phyloP scores from a whole-genome alignment of 1,140 invertebrate species.

The Zophobas morio region DNA sequence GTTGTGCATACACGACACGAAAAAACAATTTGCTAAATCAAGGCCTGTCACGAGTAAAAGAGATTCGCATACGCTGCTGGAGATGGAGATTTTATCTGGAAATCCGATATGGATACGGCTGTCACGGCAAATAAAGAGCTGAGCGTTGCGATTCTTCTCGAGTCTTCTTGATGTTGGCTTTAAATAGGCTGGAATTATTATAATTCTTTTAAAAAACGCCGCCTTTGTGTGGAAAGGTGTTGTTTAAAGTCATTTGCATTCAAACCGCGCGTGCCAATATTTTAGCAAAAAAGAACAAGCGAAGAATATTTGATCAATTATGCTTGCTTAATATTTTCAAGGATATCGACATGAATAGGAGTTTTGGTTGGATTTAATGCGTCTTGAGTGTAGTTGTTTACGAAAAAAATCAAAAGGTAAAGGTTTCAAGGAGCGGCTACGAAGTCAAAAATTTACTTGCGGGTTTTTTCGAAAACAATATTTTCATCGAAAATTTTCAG shows the following conservation, averaged over 20 bases:
- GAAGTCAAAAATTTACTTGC: too few species aligned
- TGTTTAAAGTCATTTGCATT: neutral
- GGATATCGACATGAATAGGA: neutral
- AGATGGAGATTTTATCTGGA: neutral
- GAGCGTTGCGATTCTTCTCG: neutral
- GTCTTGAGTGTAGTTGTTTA: too few species aligned
- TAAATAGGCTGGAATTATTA: too few species aligned
- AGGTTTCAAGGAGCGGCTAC: neutral
- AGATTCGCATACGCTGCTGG: neutral
- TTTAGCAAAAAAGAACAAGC: conserved; percentile 6
- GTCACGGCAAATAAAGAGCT: neutral
- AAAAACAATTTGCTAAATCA: conserved; percentile 1
- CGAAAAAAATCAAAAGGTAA: too few species aligned
- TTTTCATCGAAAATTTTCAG: too few species aligned
- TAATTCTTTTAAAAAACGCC: too few species aligned
- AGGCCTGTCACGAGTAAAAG: neutral
- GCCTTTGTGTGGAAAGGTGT: neutral
- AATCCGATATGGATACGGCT: neutral
- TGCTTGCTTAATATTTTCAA: conserved; percentile 15
- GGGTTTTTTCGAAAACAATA: too few species aligned
- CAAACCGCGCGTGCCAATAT: conserved; percentile 20
- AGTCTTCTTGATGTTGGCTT: too few species aligned
- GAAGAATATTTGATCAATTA: conserved; percentile 14
- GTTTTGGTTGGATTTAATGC: neutral
- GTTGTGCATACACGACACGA: too few species aligned